Base-by-base conservation (phyloP, 1,140 invertebrate species). In the Diploscapter pachys region DNA sequence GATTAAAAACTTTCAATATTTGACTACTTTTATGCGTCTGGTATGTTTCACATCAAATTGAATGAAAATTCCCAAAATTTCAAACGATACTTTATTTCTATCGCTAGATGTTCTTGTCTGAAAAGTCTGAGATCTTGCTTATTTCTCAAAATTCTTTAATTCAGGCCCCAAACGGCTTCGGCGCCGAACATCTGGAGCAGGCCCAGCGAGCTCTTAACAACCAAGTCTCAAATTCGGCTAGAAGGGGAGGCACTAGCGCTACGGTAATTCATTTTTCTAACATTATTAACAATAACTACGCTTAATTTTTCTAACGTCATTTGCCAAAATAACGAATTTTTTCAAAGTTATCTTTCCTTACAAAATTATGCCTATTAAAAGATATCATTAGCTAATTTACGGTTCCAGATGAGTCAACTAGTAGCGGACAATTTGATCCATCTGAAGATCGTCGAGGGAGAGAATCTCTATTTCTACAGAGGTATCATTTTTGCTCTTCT, bases 101-200 rank as follows among this genome's bases (percentile, higher is more conserved):
- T 31, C 31, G 31, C 1, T 31, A 31, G 31, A 31, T 31, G 31
- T 31, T 31, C 31, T 31, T 31, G 31, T 31, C 31, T 31, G 31
- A 31, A 31, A 31, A 31, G 31, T 31, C 31, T 31, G 31, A 31
- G 31, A 31, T 31, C 31, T 31, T 31, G 31, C 1, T 61, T 6
- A 5, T 13, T 62, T 61, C 13, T 63, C 48, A 13, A n/a, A 31
- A 4, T 52, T 3, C n/a, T n/a, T 9, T 54, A 50, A 62, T 62
- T 52, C 31, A 76, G 75, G 75, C 75, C 4, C 94, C 95, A 49
- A 11, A 52, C 55, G 75, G 72, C 3, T 83, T 83, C 59, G 48
- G 56, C 11, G 50, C 73, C 13, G 75, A 83, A 52, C 80, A 82
- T 51, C 68, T 82, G 4, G 68, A 75, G 8, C 63, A 56, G 11